Evolutionary conservation across 1,140 invertebrate genomes (phyloP), one percentile per base, ranked within the genome.

Genomic region (Proctacanthus coquilletti): DNA sequence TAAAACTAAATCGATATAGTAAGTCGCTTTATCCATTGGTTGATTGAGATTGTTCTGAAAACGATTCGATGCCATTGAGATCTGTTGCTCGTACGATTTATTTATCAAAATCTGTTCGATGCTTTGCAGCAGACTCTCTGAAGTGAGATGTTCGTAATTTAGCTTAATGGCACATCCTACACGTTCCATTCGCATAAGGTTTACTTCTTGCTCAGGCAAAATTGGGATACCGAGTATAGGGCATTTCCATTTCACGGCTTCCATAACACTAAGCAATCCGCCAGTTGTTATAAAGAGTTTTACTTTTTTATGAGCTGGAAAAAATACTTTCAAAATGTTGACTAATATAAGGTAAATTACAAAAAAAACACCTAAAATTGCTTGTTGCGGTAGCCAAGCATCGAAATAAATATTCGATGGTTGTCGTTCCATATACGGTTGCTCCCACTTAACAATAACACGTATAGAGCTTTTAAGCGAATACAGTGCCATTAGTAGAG

Each of bases 331-430:
- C n/a, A n/a, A n/a, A n/a, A n/a, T n/a, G n/a, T n/a, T n/a, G n/a
- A n/a, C n/a, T n/a, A n/a, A n/a, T n/a, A n/a, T n/a, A n/a, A n/a
- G n/a, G n/a, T n/a, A n/a, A n/a, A n/a, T n/a, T n/a, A n/a, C n/a
- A 20, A 19, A 42, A 4, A 21, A 11, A 33, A 31, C 37, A 54
- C 50, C 39, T 37, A 81, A 52, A 46, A 82, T 62, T 38, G 76
- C 76, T 42, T 71, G 71, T 49, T 84, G 79, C 0, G 80, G 79
- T 21, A 77, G 52, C 80, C 80, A 83, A 32, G 69, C 70, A 6
- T 75, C 51, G 45, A 73, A 63, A 0, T 83, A 58, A 54, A 83
- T 83, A 0, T 59, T 45, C 0, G 74, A 46, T 20, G 45, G 30
- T n/a, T 38, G 61, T 40, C 67, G 60, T 5, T 57, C 52, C 0